phyloP scores from a whole-genome alignment of 1,140 invertebrate species.

The Saccostrea glomerata region DNA sequence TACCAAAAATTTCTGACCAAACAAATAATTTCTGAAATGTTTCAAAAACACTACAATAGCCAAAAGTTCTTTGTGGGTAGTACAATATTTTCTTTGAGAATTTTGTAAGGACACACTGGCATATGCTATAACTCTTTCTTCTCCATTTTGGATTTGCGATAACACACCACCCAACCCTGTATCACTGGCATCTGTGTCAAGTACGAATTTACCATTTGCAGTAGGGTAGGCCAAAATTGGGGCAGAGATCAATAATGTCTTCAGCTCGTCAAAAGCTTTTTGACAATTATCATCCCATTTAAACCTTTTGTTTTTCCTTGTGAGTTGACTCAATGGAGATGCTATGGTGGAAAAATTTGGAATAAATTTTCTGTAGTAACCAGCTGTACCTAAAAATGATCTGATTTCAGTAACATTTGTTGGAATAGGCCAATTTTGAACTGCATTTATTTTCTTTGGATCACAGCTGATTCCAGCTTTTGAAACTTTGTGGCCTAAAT shows the following conservation, averaged over 20 bases:
- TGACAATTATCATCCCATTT: conserved; percentile 18
- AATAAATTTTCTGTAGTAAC: conserved; percentile 51
- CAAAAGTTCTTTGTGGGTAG: conserved; percentile 1
- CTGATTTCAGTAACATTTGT: conserved; percentile 32
- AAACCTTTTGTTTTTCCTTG: conserved; percentile 38
- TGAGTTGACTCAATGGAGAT: conserved; percentile 40
- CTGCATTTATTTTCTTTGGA: conserved; percentile 43
- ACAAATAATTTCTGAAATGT: conserved; percentile 20
- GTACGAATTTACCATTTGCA: background rate
- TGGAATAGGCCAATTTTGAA: conserved; percentile 51
- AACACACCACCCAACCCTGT: background rate
- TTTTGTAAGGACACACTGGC: background rate
- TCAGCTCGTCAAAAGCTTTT: background rate
- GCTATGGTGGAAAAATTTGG: conserved; percentile 44
- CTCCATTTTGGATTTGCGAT: background rate
- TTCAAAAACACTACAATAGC: background rate
- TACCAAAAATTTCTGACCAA: background rate
- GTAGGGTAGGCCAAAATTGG: conserved; percentile 46
- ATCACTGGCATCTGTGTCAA: conserved; percentile 38
- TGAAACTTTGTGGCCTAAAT: conserved; percentile 37
- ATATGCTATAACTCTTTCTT: conserved; percentile 32
- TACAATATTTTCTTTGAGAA: conserved; percentile 13
- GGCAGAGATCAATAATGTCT: background rate
- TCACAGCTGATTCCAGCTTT: conserved; percentile 38
- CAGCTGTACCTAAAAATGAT: conserved; percentile 6